These are phyloP conservation scores for Phymorhynchus buccinoides DNA, from an alignment of 1,140 invertebrate genomes.

Conservation along the genomic window DNA sequence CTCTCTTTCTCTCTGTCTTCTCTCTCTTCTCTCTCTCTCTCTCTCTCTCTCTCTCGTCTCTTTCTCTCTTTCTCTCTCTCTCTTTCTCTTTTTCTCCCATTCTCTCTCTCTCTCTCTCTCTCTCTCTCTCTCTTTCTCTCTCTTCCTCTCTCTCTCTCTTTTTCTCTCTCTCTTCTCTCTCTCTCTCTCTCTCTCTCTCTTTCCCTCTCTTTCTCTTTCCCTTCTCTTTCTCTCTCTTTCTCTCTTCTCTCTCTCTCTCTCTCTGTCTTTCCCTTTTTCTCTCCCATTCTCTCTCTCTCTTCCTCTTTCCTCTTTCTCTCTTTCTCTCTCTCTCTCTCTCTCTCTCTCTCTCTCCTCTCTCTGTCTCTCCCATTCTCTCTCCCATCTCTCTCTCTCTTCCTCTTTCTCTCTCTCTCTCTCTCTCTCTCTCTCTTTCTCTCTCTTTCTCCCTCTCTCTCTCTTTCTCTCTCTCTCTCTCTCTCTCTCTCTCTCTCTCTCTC, in stretches of 20 bases:
- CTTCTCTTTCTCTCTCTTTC: neutral
- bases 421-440: neutral
- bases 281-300: too few relatives aligned
- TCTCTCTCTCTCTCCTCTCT: too few relatives aligned
- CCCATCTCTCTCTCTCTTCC: neutral
- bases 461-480: neutral
- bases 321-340: too few relatives aligned
- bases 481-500: neutral
- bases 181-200: neutral
- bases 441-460: neutral
- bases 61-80: neutral
- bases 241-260: neutral
- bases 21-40: neutral
- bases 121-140: neutral
- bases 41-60: neutral
- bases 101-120: neutral
- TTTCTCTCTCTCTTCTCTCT: neutral
- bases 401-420: neutral
- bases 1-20: neutral
- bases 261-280: too few relatives aligned
- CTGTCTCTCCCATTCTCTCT: neutral
- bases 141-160: neutral
- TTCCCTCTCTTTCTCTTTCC: neutral
- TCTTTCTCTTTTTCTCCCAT: neutral
- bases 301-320: too few relatives aligned